Evolutionary conservation across 2,113 vertebrate genomes (phyloP), one percentile per base, ranked within the genome.

Genomic region (Jaculus jaculus): DNA sequence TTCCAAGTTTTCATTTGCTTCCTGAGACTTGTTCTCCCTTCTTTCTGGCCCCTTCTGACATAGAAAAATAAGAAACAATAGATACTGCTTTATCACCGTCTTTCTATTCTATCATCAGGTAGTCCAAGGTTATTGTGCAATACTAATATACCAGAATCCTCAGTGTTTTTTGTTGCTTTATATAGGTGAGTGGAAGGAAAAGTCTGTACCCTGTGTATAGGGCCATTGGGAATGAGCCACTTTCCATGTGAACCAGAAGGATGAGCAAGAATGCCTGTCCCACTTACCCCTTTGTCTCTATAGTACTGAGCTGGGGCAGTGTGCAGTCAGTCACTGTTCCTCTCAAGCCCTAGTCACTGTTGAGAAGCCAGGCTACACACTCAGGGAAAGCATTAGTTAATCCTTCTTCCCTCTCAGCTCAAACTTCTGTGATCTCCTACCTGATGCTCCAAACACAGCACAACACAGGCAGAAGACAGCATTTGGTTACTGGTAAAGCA

Each of bases 1-100:
- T 89, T 26, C 28, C 63, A 51, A 77, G 81, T 54, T 89, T 82
- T 78, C 85, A 92, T 69, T 84, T 90, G 78, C 21, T 10, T 90
- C 26, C 23, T 37, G 20, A n/a, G 71, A 83, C 11, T 13, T 81
- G 10, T 65, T 39, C 4, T 34, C 5, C 34, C 28, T 47, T 69
- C 24, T 91, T 26, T 60, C n/a, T 60, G 60, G 11, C 51, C 16
- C 75, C 30, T 84, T 74, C 72, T n/a, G 34, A 37, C 20, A 54
- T 15, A 69, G 3, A 71, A 1, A 58, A 47, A 54, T 47, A 71
- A 28, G 58, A 78, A 79, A 60, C 30, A 26, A 58, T 1, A 61
- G 42, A 90, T 79, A 13, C 7, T 26, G 13, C 11, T 89, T 37
- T 28, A 4, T 42, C 42, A 10, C 0, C 11, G n/a, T 54, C 47